Evolutionary conservation across 2,888 invertebrate species (phyloP).

Genomic region (Athrips mouffetella): DNA sequence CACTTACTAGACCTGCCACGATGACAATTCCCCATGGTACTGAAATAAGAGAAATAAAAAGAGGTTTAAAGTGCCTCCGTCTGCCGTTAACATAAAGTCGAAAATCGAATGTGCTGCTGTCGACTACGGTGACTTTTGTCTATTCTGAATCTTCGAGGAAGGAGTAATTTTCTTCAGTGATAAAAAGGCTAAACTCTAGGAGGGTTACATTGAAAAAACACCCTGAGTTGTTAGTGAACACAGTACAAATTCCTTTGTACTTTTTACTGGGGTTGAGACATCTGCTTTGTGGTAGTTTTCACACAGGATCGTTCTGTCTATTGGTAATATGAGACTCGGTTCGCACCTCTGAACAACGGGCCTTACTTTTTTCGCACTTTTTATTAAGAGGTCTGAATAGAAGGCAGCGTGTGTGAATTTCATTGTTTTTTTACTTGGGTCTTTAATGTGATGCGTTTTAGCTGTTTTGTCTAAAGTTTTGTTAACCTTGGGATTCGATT

Average conservation of each 20-base stretch:
- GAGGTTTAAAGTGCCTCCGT: constrained; percentile 37
- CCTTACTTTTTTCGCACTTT: constrained; percentile 65
- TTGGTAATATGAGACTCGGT: constrained; percentile 71
- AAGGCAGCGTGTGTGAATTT: constrained; percentile 43
- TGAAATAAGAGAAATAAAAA: constrained; percentile 40
- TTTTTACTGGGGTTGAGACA: constrained; percentile 28
- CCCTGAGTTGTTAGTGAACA: constrained; percentile 3
- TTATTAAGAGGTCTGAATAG: constrained; percentile 54
- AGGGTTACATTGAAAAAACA: constrained; percentile 33
- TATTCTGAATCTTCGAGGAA: constrained; percentile 71
- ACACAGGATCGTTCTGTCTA: constrained; percentile 62
- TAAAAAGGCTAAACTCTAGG: constrained; percentile 43
- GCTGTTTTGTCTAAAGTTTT: not conserved
- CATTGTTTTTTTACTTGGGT: constrained; percentile 37
- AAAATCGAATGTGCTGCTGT: constrained; percentile 38
- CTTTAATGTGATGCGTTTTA: not conserved
- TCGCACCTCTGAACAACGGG: constrained; percentile 70
- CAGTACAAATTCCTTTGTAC: not conserved
- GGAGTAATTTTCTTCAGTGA: constrained; percentile 52
- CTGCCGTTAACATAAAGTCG: constrained; percentile 45
- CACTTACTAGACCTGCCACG: constrained; percentile 71
- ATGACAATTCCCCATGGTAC: constrained; percentile 67
- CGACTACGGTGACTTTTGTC: constrained; percentile 66
- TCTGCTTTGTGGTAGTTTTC: constrained; percentile 33
- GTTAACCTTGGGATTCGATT: not conserved